A percentile compares a stretch with the other conserved stretches of the same genome.
Conservation (phyloP, 2,888 invertebrate species). For the Drosophila colorata region DNA sequence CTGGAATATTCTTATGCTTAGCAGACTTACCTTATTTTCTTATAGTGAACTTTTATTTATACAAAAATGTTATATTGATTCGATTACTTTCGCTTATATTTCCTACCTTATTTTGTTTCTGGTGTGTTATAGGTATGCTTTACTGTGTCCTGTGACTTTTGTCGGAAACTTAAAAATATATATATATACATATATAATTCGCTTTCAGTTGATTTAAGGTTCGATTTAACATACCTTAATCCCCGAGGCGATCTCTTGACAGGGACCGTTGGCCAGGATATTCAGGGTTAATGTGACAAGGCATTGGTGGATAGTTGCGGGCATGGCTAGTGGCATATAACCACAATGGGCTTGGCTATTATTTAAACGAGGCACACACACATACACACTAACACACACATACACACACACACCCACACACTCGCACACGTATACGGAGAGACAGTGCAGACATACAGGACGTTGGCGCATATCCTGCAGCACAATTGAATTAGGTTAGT, state of each 20-base stretch:
- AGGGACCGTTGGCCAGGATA: constrained; percentile 38
- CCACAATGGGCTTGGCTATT: constrained; percentile 64
- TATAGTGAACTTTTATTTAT: no score
- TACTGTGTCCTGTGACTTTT: no score
- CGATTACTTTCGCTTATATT: no score
- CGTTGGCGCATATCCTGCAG: constrained; percentile 75
- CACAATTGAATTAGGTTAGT: constrained; percentile 81
- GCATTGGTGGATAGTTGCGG: constrained; percentile 42
- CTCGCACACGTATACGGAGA: not conserved
- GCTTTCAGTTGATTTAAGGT: not conserved
- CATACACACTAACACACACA: constrained; percentile 1
- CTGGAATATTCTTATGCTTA: no score
- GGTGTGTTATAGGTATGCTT: not conserved
- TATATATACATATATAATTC: not conserved
- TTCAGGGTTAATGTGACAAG: constrained; percentile 58
- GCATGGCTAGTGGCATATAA: constrained; percentile 44
- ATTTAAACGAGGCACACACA: constrained; percentile 60
- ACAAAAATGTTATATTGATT: no score
- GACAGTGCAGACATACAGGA: constrained; percentile 24
- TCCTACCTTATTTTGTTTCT: not conserved
- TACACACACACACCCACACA: constrained; percentile 4
- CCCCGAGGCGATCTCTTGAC: constrained; percentile 9
- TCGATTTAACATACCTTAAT: not conserved
- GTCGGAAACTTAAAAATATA: not conserved
- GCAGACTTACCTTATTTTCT: no score